These are phyloP conservation scores for Protophormia terraenovae DNA, from an alignment of 2,888 invertebrate species.

Conservation along the genomic window DNA sequence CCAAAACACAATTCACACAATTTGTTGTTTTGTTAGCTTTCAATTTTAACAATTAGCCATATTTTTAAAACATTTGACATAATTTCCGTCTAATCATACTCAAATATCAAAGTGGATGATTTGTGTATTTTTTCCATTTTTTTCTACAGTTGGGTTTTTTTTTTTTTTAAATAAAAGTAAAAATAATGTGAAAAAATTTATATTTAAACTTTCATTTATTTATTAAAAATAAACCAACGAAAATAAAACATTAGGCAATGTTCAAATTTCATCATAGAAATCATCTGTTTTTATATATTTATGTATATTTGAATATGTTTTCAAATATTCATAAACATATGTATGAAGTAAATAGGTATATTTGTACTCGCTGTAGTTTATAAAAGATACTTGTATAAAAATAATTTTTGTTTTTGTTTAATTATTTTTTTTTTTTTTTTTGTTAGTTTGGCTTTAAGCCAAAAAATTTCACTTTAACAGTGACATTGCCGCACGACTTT, in stretches of 20 bases:
- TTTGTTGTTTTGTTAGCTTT: background rate
- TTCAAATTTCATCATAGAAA: conserved; percentile 31
- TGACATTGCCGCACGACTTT: conserved; percentile 65
- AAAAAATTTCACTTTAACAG: conserved; percentile 67
- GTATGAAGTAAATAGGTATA: background rate
- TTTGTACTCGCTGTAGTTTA: background rate
- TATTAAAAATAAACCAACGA: background rate
- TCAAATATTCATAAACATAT: background rate
- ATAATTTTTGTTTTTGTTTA: background rate
- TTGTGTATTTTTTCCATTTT: background rate
- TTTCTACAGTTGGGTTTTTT: background rate
- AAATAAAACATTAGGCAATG: conserved; percentile 20
- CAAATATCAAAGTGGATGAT: conserved; percentile 47
- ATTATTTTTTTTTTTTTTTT: background rate
- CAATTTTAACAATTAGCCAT: background rate
- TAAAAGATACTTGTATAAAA: background rate
- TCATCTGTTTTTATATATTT: conserved; percentile 25
- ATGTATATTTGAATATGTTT: background rate
- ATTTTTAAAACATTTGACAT: conserved; percentile 41
- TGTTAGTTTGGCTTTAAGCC: conserved; percentile 53
- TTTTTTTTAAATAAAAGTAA: conserved; percentile 23
- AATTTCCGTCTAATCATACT: conserved; percentile 53
- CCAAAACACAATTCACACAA: background rate
- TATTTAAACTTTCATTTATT: conserved; percentile 33
- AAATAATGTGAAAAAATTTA: conserved; percentile 38